phyloP scores from a whole-genome alignment of 2,888 invertebrate species.

The Meta bourneti region DNA sequence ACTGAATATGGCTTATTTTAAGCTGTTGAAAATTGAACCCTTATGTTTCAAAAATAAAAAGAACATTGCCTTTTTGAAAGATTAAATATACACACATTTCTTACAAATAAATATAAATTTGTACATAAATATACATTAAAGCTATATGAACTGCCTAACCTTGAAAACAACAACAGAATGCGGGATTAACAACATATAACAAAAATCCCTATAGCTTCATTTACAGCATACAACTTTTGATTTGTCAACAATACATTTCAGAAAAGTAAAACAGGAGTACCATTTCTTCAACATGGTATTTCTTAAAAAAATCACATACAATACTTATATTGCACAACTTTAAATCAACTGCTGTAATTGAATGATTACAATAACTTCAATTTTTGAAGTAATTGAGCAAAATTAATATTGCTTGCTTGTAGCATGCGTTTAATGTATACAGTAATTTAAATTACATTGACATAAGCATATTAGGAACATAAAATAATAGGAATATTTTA shows the following conservation, averaged over 20 bases:
- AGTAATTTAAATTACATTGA: not conserved
- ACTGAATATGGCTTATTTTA: not conserved
- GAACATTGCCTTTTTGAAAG: not conserved
- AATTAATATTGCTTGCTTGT: not conserved
- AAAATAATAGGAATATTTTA: not conserved
- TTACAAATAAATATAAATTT: not conserved
- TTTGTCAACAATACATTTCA: constrained; percentile 20
- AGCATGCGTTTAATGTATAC: not conserved
- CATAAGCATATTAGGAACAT: not conserved
- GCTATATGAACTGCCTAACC: not conserved
- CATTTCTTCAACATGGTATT: not conserved
- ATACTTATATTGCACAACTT: constrained; percentile 38
- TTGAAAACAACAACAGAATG: not conserved
- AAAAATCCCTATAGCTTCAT: constrained; percentile 21
- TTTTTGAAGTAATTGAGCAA: not conserved
- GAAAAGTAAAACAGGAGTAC: not conserved
- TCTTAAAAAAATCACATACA: not conserved
- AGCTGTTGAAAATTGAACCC: not conserved
- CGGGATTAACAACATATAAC: constrained; percentile 32
- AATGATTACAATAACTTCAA: not conserved
- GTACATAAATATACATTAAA: not conserved
- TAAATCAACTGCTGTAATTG: not conserved
- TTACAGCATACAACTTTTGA: constrained; percentile 43
- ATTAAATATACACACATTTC: not conserved
- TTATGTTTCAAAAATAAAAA: not conserved